A percentile compares a stretch with the other conserved stretches of the same genome.
These are phyloP conservation scores for Sorex maritimensis DNA, from an alignment of 2,797 vertebrate species.

Conservation along the genomic window DNA sequence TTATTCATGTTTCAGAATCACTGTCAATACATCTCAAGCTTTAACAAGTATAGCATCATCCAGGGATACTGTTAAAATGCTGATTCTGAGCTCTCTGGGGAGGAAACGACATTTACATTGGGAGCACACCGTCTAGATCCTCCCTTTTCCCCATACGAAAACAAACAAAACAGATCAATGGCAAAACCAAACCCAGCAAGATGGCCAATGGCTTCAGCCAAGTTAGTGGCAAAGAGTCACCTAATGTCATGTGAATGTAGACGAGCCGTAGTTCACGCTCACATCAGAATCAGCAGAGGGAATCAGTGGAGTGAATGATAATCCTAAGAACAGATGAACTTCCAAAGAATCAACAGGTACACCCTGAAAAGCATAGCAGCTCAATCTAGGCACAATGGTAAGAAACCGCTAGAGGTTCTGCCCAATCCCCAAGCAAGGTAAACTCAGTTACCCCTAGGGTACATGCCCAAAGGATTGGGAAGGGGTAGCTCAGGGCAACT, in stretches of 20 bases:
- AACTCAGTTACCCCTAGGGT: not conserved
- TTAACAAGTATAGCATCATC: not conserved
- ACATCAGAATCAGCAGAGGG: not conserved
- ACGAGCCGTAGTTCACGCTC: not conserved
- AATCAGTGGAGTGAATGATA: not conserved
- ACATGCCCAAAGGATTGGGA: not conserved
- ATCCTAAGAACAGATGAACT: not conserved
- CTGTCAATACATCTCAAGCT: not conserved
- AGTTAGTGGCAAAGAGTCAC: not conserved
- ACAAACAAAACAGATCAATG: not conserved
- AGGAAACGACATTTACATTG: not conserved
- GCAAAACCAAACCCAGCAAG: not conserved
- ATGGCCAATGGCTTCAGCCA: not conserved
- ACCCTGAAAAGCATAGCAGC: not conserved
- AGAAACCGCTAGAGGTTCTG: not conserved
- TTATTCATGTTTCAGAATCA: not conserved
- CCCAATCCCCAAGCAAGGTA: not conserved
- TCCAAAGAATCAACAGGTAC: not conserved
- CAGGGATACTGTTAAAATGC: slow-evolving; percentile 7
- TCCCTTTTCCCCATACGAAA: not conserved
- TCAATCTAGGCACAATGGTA: not conserved
- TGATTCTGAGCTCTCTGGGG: not conserved
- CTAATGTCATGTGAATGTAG: not conserved
- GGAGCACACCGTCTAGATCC: not conserved
- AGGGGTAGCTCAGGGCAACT: not conserved